Conservation (phyloP, 2,113 vertebrate species). For the Nothocercus nigrocapillus region DNA sequence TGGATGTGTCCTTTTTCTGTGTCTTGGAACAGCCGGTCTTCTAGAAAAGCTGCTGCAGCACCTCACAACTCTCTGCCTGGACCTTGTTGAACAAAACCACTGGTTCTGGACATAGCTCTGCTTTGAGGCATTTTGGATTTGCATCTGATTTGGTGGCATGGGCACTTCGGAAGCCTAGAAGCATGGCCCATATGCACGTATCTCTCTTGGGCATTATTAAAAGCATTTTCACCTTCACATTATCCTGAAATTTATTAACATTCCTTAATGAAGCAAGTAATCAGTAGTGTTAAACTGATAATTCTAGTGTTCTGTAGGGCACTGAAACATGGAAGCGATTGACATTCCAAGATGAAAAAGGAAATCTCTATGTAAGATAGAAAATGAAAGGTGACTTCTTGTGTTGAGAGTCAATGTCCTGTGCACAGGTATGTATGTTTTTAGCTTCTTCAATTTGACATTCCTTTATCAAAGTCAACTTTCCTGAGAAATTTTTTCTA, state of each 20-base stretch:
- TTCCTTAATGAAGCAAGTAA: not conserved
- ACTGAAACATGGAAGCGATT: not conserved
- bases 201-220: not conserved
- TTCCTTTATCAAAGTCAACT: not conserved
- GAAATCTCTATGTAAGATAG: not conserved
- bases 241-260: not conserved
- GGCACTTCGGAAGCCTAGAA: not conserved
- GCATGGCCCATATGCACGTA: not conserved
- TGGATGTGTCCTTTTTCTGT: not conserved
- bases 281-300: not conserved
- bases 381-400: not conserved
- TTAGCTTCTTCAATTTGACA: not conserved
- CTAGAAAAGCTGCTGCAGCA: not conserved
- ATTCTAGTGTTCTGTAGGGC: not conserved
- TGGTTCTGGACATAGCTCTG: not conserved
- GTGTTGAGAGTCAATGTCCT: not conserved
- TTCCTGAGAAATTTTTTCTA: not conserved
- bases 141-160: not conserved
- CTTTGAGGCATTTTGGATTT: not conserved
- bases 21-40: not conserved
- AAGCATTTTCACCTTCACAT: not conserved
- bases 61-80: accelerated
- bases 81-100: not conserved
- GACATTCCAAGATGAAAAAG: not conserved
- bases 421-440: not conserved